These are phyloP conservation scores for Pasiphila rectangulata DNA, from an alignment of 2,888 invertebrate genomes.

Conservation along the genomic window DNA sequence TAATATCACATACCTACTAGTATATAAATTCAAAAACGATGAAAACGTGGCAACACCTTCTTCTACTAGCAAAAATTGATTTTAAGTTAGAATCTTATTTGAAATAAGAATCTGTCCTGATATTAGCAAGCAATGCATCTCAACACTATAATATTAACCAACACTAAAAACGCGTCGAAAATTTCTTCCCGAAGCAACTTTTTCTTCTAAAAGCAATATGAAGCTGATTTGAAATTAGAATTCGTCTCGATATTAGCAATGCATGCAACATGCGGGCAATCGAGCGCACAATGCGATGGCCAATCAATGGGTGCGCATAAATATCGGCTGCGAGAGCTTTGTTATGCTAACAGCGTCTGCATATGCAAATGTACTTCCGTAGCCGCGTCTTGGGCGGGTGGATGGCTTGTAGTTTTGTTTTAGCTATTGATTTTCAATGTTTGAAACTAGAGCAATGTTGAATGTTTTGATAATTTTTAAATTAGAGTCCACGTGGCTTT, in stretches of 20 bases:
- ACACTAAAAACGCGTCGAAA: no score
- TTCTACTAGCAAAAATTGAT: no score
- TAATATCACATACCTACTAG: no score
- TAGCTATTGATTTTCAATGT: slow-evolving; percentile 4
- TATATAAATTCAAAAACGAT: no score
- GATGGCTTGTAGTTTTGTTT: slow-evolving; percentile 24
- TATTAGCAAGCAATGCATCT: no score
- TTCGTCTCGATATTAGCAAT: slow-evolving; percentile 22
- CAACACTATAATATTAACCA: no score
- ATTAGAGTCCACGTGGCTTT: no score
- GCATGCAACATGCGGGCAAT: slow-evolving; percentile 32
- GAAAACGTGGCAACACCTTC: no score
- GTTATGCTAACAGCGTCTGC: slow-evolving; percentile 61
- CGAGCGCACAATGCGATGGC: slow-evolving; percentile 36
- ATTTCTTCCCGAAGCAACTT: no score
- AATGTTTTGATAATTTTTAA: not conserved
- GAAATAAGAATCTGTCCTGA: no score
- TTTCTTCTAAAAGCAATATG: not conserved
- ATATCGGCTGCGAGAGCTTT: slow-evolving; percentile 55
- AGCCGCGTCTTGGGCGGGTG: slow-evolving; percentile 46
- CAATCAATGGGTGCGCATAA: slow-evolving; percentile 56
- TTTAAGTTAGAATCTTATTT: no score
- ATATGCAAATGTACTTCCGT: slow-evolving; percentile 62
- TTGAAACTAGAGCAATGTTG: not conserved
- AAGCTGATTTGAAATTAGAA: slow-evolving; percentile 20